phyloP scores from a whole-genome alignment of 2,113 vertebrate genomes.

The Sylvietta virens region DNA sequence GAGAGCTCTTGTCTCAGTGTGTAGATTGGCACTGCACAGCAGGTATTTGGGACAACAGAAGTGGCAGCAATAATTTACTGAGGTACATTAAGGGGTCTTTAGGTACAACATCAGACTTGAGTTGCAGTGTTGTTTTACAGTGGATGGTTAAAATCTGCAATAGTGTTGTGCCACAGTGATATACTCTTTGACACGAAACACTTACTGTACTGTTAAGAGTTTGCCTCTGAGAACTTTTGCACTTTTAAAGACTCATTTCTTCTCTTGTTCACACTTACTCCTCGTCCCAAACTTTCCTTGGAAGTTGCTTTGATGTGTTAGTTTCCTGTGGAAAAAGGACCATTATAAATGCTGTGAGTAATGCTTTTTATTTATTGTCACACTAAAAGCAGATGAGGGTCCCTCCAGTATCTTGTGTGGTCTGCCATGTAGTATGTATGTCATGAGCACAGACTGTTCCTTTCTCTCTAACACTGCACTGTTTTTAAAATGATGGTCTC shows the following conservation, averaged over 20 bases:
- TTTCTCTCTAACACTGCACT: not conserved
- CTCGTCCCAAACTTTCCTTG: not conserved
- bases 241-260: not conserved
- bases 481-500: not conserved
- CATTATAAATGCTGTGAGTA: not conserved
- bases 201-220: not conserved
- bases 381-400: not conserved
- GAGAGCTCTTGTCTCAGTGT: not conserved
- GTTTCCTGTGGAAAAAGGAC: not conserved
- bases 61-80: not conserved
- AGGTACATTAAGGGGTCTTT: not conserved
- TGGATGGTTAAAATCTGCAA: not conserved
- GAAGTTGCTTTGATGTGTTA: not conserved
- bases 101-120: not conserved
- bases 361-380: not conserved
- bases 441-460: not conserved
- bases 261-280: not conserved
- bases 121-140: not conserved
- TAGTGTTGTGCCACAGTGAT: not conserved
- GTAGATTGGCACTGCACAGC: accelerated
- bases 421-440: not conserved
- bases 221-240: not conserved
- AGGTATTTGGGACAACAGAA: not conserved
- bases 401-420: not conserved
- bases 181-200: not conserved